Conservation (phyloP, 2,797 vertebrate species). For the Loriculus beryllinus region DNA sequence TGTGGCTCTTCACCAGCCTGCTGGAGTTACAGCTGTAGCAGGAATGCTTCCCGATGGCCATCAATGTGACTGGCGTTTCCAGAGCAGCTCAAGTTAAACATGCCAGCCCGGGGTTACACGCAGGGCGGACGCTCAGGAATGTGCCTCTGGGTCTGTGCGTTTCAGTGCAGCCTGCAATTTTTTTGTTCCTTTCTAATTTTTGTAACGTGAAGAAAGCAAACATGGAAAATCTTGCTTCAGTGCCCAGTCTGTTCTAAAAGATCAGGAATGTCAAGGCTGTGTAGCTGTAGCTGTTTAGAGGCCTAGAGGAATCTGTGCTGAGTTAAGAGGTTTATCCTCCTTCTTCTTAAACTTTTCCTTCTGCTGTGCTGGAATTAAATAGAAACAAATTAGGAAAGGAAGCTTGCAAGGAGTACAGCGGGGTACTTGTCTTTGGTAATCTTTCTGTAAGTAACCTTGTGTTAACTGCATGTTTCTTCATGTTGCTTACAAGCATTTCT, state of each 20-base stretch:
- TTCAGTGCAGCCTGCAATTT: conserved; percentile 8
- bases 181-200: conserved; percentile 27
- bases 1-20: not conserved
- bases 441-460: not conserved
- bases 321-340: not conserved
- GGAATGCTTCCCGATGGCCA: not conserved
- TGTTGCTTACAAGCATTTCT: accelerated
- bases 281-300: not conserved
- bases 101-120: not conserved
- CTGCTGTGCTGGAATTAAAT: not conserved
- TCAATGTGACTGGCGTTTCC: not conserved
- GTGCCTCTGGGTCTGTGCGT: not conserved
- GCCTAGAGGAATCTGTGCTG: not conserved
- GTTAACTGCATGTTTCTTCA: not conserved
- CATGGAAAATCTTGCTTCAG: conserved; percentile 26
- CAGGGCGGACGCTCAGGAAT: not conserved
- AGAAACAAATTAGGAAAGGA: not conserved
- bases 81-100: not conserved
- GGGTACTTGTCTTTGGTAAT: not conserved
- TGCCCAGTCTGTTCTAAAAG: conserved; percentile 28
- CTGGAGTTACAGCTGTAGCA: not conserved
- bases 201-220: not conserved
- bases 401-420: not conserved
- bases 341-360: not conserved
- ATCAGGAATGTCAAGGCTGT: conserved; percentile 8